These are phyloP conservation scores for Chrysopilus asiliformis DNA, from an alignment of 2,888 invertebrate species.

Conservation along the genomic window DNA sequence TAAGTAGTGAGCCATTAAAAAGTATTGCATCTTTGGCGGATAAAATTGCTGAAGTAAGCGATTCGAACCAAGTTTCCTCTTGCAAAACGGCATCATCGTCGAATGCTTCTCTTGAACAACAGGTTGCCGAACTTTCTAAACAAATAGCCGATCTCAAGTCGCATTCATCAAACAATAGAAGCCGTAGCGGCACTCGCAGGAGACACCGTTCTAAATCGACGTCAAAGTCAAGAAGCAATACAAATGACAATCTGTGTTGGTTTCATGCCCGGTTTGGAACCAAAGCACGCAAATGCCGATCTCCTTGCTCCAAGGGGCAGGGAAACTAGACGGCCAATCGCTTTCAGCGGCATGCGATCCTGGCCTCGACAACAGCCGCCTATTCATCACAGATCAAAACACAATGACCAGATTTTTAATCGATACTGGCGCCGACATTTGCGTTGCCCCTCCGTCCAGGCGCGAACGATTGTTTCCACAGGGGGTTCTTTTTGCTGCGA, in stretches of 20 bases:
- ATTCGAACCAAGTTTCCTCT: background rate
- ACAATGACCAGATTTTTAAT: background rate
- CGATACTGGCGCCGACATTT: slow-evolving; percentile 1
- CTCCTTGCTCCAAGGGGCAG: background rate
- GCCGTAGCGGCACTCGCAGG: background rate
- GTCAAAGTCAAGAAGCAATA: background rate
- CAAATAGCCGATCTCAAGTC: background rate
- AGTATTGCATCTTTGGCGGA: background rate
- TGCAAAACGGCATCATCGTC: background rate
- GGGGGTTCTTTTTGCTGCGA: slow-evolving; percentile 3
- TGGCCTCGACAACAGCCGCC: background rate
- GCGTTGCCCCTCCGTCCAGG: background rate
- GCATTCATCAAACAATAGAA: background rate
- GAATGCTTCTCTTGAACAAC: too few relatives aligned
- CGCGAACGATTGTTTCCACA: background rate
- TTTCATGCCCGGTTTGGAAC: background rate
- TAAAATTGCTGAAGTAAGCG: background rate
- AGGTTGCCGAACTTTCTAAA: background rate
- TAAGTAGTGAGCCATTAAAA: background rate
- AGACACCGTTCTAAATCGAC: background rate
- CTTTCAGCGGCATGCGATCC: background rate
- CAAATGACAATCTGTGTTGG: background rate
- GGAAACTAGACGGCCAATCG: background rate
- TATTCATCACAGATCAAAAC: background rate
- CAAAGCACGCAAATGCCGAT: background rate